Conservation (phyloP, 2,113 vertebrate species). For the Empidonax alnorum region DNA sequence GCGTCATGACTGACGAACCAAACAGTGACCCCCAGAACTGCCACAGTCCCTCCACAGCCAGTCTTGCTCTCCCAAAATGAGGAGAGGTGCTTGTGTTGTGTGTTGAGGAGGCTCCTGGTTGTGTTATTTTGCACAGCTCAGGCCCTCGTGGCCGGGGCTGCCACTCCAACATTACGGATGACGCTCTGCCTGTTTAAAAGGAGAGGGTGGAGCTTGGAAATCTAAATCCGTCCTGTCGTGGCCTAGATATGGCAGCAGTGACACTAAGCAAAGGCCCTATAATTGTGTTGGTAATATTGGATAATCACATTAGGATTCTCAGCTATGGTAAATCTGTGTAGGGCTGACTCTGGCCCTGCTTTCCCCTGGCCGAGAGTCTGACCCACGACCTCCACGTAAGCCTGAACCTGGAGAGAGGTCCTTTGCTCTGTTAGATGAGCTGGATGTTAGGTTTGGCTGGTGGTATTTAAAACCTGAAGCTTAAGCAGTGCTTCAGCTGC, state of each 20-base stretch:
- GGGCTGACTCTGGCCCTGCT: background rate
- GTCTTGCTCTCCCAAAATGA: background rate
- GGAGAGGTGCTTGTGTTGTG: background rate
- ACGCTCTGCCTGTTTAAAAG: background rate
- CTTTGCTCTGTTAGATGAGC: background rate
- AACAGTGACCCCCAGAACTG: background rate
- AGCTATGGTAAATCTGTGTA: background rate
- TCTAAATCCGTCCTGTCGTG: slow-evolving; percentile 47
- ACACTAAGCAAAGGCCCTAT: background rate
- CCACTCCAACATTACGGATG: background rate
- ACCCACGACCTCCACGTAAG: fast-evolving
- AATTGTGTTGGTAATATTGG: slow-evolving; percentile 16
- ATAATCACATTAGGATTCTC: slow-evolving; percentile 46
- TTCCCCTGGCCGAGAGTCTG: background rate
- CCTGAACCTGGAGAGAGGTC: background rate
- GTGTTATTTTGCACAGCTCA: background rate
- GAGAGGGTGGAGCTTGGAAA: slow-evolving; percentile 32
- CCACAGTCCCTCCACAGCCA: background rate
- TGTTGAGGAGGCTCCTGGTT: background rate
- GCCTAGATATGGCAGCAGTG: slow-evolving; percentile 49
- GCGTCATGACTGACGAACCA: background rate
- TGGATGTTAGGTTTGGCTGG: background rate
- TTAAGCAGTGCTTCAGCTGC: background rate
- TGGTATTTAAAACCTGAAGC: background rate
- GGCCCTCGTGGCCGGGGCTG: background rate